Evolutionary conservation across 2,797 vertebrate genomes (phyloP).

Genomic region (Pseudomugil gertrudae): DNA sequence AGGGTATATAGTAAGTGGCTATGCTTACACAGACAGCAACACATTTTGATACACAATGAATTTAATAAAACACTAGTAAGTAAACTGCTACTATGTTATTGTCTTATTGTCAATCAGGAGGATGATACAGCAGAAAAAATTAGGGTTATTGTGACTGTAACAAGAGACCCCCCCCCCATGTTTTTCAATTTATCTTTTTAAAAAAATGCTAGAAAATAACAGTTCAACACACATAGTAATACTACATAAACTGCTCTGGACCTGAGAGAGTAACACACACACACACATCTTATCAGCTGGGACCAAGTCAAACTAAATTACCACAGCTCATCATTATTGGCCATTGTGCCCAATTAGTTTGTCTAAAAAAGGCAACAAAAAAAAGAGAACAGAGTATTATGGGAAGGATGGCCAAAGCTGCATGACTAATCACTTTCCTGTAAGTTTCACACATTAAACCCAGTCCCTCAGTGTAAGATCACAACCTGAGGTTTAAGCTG

Average conservation of each 20-base stretch:
- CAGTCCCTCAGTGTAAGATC: slow-evolving; percentile 4
- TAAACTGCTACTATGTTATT: not conserved
- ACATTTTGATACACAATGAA: not conserved
- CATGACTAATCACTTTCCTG: slow-evolving; percentile 56
- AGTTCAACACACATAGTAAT: not conserved
- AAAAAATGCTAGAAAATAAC: not conserved
- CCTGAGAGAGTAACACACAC: not conserved
- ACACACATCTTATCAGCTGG: not conserved
- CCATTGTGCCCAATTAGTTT: slow-evolving; percentile 6
- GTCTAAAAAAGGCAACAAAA: slow-evolving; percentile 21
- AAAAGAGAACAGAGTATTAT: slow-evolving; percentile 42
- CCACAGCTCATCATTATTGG: not conserved
- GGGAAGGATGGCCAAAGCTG: slow-evolving; percentile 21
- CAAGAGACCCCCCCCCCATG: no score
- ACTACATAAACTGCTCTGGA: no score
- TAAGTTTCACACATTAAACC: slow-evolving; percentile 9
- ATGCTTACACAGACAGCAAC: not conserved
- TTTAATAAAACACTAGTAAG: not conserved
- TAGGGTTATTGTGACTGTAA: no score
- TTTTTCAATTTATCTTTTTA: not conserved
- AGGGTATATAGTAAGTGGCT: not conserved
- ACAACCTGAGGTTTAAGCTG: slow-evolving; percentile 1
- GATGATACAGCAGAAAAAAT: not conserved
- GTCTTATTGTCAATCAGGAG: not conserved
- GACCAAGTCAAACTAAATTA: not conserved